Percentiles rank a stretch among this genome's conserved stretches.
phyloP scores from a whole-genome alignment of 2,797 vertebrate species.

The Mormyrops boulengeri region DNA sequence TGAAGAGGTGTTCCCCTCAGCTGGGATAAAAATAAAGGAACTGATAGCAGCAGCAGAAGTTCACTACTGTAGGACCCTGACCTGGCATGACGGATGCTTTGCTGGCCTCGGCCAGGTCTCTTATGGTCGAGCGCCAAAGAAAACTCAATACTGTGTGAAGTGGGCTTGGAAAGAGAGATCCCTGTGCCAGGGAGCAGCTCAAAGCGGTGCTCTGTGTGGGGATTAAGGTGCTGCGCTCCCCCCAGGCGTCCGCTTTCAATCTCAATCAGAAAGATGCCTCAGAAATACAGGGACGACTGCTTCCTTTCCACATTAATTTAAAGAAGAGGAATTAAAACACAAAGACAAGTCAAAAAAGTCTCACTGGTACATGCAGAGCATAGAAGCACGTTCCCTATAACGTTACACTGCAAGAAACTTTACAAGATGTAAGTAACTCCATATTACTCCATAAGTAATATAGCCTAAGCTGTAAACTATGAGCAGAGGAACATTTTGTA shows the following conservation, averaged over 20 bases:
- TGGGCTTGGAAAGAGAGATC: background rate
- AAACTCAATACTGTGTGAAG: conserved; percentile 23
- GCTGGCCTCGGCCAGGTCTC: background rate
- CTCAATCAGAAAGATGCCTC: background rate
- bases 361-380: background rate
- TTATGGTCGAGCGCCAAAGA: conserved; percentile 15
- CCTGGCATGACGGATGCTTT: background rate
- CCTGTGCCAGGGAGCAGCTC: background rate
- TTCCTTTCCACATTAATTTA: background rate
- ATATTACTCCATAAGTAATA: conserved; percentile 9
- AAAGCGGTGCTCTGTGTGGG: background rate
- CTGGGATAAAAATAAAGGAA: conserved; percentile 17
- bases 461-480: conserved; percentile 39
- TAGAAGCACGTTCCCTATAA: background rate
- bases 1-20: conserved; percentile 13
- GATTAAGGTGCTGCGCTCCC: background rate
- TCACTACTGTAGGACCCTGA: background rate
- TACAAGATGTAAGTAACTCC: background rate
- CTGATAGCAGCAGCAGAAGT: conserved; percentile 3
- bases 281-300: background rate
- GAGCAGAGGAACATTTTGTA: conserved; percentile 41
- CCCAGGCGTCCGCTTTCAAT: background rate
- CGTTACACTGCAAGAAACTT: background rate
- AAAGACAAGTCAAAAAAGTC: background rate
- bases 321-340: background rate